phyloP scores from a whole-genome alignment of 2,888 invertebrate genomes.

The Petrolisthes cinctipes region DNA sequence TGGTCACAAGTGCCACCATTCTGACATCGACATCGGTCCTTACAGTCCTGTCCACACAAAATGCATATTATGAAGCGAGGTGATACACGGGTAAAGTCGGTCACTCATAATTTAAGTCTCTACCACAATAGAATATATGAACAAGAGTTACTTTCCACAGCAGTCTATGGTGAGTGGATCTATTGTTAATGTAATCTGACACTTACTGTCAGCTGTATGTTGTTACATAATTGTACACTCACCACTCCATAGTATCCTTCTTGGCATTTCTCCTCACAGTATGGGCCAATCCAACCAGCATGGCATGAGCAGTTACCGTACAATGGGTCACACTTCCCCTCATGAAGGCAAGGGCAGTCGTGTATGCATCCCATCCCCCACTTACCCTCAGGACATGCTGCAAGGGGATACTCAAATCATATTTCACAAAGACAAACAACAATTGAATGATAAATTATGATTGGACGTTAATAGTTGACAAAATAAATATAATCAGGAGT shows the following conservation, averaged over 20 bases:
- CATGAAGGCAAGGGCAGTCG: constrained; percentile 84
- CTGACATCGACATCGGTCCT: constrained; percentile 67
- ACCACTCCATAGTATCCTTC: constrained; percentile 67
- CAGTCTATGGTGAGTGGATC: no score
- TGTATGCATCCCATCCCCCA: constrained; percentile 87
- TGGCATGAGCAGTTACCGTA: constrained; percentile 68
- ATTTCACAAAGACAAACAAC: no score
- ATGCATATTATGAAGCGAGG: no score
- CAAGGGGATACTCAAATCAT: background rate
- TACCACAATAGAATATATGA: background rate
- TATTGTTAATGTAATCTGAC: background rate
- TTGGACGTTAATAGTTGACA: no score
- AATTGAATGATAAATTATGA: no score
- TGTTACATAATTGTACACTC: no score
- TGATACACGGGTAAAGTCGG: no score
- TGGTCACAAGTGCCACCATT: constrained; percentile 68
- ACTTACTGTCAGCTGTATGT: background rate
- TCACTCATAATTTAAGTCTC: background rate
- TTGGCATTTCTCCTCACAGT: constrained; percentile 67
- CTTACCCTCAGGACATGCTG: constrained; percentile 84
- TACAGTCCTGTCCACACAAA: constrained; percentile 65
- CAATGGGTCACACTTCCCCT: constrained; percentile 88
- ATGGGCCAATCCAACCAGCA: constrained; percentile 66
- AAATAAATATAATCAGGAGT: no score
- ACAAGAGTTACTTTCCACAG: background rate